Percentiles rank a stretch among this genome's conserved stretches.
phyloP scores from a whole-genome alignment of 2,888 invertebrate genomes.

The Nemurella pictetii region DNA sequence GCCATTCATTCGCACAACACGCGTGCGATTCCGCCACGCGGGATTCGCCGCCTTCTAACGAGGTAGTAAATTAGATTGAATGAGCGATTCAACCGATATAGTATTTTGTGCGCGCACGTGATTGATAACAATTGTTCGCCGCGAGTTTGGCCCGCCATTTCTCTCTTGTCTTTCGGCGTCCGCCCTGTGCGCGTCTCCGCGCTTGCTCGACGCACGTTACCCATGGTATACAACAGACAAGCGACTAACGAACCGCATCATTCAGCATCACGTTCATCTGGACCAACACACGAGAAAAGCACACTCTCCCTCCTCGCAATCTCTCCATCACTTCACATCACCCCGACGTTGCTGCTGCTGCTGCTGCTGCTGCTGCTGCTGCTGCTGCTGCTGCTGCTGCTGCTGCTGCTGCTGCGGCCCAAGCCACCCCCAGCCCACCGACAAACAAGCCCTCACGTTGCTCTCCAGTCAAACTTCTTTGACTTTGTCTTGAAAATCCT shows the following conservation, averaged over 20 bases:
- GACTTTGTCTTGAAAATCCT: not conserved
- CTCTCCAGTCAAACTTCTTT: not conserved
- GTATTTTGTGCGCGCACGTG: not conserved
- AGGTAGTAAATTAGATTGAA: not conserved
- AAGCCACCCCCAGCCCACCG: not conserved
- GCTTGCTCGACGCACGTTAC: not conserved
- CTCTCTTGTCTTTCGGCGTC: conserved; percentile 1
- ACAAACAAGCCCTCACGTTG: not conserved
- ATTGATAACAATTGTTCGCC: not conserved
- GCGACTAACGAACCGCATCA: not conserved
- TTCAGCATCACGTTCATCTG: not conserved
- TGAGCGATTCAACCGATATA: conserved; percentile 5
- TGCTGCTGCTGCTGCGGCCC: too few relatives aligned
- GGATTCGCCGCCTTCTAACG: not conserved
- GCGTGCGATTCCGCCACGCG: not conserved
- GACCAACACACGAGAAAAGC: not conserved
- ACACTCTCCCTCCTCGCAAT: not conserved
- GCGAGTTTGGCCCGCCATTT: not conserved
- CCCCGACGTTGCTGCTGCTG: too few relatives aligned
- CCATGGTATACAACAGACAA: not conserved
- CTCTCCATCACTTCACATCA: not conserved
- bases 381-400: too few relatives aligned
- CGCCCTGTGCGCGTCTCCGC: not conserved
- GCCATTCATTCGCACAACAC: not conserved
- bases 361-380: too few relatives aligned